Conservation (phyloP, 2,888 invertebrate genomes). For the Aphidoletes aphidimyza region DNA sequence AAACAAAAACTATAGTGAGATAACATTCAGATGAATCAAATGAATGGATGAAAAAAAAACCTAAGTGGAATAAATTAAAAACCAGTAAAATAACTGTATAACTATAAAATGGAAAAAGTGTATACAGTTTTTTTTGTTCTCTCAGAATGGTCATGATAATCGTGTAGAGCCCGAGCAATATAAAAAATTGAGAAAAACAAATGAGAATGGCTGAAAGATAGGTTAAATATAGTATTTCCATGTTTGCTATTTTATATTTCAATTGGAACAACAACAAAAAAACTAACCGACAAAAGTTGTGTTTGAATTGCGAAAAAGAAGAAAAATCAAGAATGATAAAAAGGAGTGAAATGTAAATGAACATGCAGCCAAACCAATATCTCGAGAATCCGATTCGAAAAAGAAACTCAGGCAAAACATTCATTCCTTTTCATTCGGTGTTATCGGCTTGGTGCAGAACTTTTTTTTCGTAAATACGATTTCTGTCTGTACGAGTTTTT, state of each 20-base stretch:
- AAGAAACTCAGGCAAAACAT: conserved; percentile 31
- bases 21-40: conserved; percentile 39
- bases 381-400: conserved; percentile 26
- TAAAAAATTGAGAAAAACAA: background rate
- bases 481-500: background rate
- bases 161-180: background rate
- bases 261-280: too few species aligned
- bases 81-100: background rate
- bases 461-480: background rate
- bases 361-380: conserved; percentile 31
- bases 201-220: conserved; percentile 29
- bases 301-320: background rate
- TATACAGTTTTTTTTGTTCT: background rate
- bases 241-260: background rate
- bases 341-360: conserved; percentile 46
- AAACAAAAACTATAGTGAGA: conserved; percentile 23
- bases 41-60: background rate
- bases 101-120: background rate
- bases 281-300: conserved; percentile 3
- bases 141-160: background rate
- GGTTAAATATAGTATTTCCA: conserved; percentile 8
- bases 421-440: conserved; percentile 23
- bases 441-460: conserved; percentile 13
- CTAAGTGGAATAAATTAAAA: conserved; percentile 51
- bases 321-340: conserved; percentile 13